phyloP scores from a whole-genome alignment of 2,888 invertebrate species.

The Tenthredo distinguenda region DNA sequence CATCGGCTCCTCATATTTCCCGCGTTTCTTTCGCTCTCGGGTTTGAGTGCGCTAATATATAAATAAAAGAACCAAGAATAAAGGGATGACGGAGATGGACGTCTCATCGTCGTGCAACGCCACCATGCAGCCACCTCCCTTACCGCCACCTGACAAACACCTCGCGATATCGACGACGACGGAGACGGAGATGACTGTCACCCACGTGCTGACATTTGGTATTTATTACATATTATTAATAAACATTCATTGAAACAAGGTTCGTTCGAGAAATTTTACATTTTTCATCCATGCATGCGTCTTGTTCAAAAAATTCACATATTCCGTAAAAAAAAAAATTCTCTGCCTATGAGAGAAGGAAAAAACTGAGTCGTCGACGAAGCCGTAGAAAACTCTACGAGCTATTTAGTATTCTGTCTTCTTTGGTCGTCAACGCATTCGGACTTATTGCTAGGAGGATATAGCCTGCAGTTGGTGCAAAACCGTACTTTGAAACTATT shows the following conservation, averaged over 20 bases:
- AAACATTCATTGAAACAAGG: background rate
- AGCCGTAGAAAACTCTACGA: background rate
- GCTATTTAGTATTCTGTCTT: background rate
- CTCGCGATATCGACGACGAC: slow-evolving; percentile 54
- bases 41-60: background rate
- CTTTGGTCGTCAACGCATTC: background rate
- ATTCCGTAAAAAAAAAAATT: background rate
- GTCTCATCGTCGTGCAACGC: slow-evolving; percentile 30
- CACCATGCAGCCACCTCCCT: slow-evolving; percentile 65
- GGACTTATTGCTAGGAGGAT: background rate
- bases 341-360: background rate
- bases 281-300: background rate
- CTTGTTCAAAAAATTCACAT: background rate
- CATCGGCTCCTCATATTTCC: background rate
- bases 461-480: background rate
- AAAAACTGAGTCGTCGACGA: background rate
- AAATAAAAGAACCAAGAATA: background rate
- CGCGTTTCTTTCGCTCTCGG: background rate
- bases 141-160: slow-evolving; percentile 55
- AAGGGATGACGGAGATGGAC: slow-evolving; percentile 39
- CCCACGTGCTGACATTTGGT: slow-evolving; percentile 82
- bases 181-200: slow-evolving; percentile 77
- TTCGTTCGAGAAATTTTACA: background rate
- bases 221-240: slow-evolving; percentile 49
- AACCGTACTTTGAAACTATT: slow-evolving; percentile 2